Percentiles rank a stretch among this genome's conserved stretches.
Conservation (phyloP, 2,888 invertebrate species). For the Athalia rosae region DNA sequence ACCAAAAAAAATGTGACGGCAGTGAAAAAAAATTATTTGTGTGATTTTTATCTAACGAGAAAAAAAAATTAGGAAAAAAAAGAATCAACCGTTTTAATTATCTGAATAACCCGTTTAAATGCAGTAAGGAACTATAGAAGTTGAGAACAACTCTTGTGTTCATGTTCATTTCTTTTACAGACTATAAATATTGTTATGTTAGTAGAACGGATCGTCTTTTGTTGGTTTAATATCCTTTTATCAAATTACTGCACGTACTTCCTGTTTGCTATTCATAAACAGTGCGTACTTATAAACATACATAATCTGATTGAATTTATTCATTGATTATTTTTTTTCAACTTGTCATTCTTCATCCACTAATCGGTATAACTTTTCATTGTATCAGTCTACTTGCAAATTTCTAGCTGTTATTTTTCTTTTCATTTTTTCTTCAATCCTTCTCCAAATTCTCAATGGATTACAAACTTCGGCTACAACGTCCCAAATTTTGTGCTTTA, state of each 20-base stretch:
- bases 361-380: constrained; percentile 21
- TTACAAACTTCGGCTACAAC: constrained; percentile 58
- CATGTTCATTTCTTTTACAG: constrained; percentile 3
- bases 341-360: background rate
- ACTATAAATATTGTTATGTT: background rate
- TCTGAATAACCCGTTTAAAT: constrained; percentile 25
- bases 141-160: background rate
- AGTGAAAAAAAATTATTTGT: background rate
- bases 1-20: no score
- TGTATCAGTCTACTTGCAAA: constrained; percentile 46
- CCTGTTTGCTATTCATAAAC: background rate
- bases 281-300: background rate
- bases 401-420: constrained; percentile 53
- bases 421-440: constrained; percentile 54
- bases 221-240: constrained; percentile 15
- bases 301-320: background rate
- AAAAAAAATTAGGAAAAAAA: background rate
- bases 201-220: constrained; percentile 12
- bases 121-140: constrained; percentile 33
- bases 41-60: background rate
- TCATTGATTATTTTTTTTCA: constrained; percentile 30
- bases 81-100: background rate
- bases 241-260: background rate
- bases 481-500: constrained; percentile 66
- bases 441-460: constrained; percentile 42